phyloP scores from a whole-genome alignment of 2,113 vertebrate species.

The Pygoscelis antarcticus region DNA sequence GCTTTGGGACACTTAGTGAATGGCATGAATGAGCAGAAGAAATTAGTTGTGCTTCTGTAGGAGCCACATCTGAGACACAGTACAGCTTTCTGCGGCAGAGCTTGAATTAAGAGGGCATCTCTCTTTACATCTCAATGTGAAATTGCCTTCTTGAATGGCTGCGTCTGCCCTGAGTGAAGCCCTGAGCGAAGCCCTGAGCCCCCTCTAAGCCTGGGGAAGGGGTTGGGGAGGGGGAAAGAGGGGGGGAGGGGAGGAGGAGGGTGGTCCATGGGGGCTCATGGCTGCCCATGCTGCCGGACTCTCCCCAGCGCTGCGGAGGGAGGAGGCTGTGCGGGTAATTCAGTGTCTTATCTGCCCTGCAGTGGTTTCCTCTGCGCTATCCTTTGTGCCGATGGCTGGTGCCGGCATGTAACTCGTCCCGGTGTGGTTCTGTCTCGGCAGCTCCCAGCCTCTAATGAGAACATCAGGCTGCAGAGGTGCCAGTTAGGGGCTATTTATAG shows the following conservation, averaged over 20 bases:
- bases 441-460: background rate
- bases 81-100: background rate
- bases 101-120: background rate
- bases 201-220: background rate
- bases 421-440: background rate
- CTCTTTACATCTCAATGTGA: accelerated
- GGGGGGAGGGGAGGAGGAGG: background rate
- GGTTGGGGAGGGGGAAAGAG: background rate
- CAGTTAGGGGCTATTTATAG: background rate
- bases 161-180: background rate
- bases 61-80: background rate
- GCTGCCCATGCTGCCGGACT: accelerated
- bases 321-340: background rate
- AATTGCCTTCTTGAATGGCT: background rate
- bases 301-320: background rate
- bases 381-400: background rate
- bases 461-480: background rate
- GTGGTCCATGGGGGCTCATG: background rate
- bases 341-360: background rate
- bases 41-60: background rate
- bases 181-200: background rate
- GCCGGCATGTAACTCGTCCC: background rate
- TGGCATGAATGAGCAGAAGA: background rate
- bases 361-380: background rate
- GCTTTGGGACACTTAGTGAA: background rate